Evolutionary conservation across 2,797 vertebrate species (phyloP).

Genomic region (Centroberyx gerrardi): DNA sequence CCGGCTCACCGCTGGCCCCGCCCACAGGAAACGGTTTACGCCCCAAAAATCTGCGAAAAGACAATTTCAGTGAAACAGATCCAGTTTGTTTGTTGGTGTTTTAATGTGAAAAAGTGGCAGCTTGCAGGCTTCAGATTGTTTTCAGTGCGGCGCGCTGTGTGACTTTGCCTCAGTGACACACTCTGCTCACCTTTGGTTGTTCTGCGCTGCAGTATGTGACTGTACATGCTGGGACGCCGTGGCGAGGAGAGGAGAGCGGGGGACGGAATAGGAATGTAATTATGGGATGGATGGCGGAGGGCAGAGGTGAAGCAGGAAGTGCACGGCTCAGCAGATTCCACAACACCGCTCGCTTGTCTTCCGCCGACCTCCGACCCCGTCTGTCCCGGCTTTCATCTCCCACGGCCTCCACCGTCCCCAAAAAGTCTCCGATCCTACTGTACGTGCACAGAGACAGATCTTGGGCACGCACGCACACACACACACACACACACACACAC

Average conservation of each 20-base stretch:
- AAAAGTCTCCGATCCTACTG: neutral
- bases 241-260: neutral
- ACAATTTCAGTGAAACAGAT: too few species aligned
- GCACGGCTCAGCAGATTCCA: conserved; percentile 18
- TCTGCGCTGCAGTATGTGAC: neutral
- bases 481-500: conserved; percentile 16
- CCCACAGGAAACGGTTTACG: too few species aligned
- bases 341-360: neutral
- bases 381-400: neutral
- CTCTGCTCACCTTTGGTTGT: too few species aligned
- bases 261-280: conserved; percentile 4
- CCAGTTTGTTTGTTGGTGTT: too few species aligned
- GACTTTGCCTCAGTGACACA: too few species aligned
- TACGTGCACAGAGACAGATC: neutral
- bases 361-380: neutral
- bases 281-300: conserved; percentile 12
- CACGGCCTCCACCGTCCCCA: neutral
- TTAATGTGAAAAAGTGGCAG: too few species aligned
- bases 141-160: too few species aligned
- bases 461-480: neutral
- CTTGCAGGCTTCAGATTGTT: too few species aligned
- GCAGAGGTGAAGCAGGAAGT: neutral
- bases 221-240: neutral
- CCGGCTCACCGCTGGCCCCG: too few species aligned
- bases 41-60: too few species aligned